Conservation (phyloP, 2,888 invertebrate species). For the Tanytarsus gracilentus region DNA sequence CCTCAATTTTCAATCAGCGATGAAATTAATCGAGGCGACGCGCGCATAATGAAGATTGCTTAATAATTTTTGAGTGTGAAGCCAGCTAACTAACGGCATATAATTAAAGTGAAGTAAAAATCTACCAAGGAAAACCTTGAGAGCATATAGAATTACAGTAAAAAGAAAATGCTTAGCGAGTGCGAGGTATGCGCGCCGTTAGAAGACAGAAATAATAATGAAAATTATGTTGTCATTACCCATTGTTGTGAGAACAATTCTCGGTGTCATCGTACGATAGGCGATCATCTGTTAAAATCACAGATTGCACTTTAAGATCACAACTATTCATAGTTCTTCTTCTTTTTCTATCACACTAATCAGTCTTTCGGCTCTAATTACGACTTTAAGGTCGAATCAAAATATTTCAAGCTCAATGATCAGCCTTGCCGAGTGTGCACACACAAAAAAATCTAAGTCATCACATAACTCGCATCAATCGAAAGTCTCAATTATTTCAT, state of each 20-base stretch:
- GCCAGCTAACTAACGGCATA: background rate
- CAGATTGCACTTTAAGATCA: background rate
- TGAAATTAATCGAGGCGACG: no score
- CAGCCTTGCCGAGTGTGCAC: no score
- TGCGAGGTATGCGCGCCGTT: no score
- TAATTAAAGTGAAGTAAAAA: background rate
- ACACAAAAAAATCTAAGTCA: background rate
- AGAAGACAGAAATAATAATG: background rate
- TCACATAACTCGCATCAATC: background rate
- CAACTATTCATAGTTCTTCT: slow-evolving; percentile 5
- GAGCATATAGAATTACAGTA: background rate
- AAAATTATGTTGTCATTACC: background rate
- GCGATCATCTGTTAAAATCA: slow-evolving; percentile 8
- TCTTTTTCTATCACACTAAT: background rate
- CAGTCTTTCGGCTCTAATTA: background rate
- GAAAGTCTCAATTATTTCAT: background rate
- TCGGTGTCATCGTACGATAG: slow-evolving; percentile 11
- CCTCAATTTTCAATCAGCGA: background rate
- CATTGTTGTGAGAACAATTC: background rate
- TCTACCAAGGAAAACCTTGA: background rate
- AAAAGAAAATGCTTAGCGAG: no score
- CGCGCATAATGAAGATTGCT: no score
- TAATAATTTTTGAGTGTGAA: background rate
- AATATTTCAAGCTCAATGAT: background rate
- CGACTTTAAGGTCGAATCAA: background rate